Base-by-base conservation (phyloP, 2,888 invertebrate species). In the Cryptocephalus moraei region DNA sequence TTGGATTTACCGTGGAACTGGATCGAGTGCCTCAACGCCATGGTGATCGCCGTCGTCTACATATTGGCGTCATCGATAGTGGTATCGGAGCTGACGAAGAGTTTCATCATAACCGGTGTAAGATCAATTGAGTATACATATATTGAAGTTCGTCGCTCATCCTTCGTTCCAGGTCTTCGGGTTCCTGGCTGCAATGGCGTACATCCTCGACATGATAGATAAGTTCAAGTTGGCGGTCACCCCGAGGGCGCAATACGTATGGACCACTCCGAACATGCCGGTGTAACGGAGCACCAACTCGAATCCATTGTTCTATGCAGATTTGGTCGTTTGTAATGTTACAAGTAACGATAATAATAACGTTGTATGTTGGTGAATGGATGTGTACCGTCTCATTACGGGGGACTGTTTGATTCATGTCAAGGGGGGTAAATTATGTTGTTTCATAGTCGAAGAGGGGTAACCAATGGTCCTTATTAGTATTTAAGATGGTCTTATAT, bases 241-340 rank as follows among this genome's bases (percentile, higher is more conserved):
- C 6, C 61, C 62, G 11, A 53, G 56, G 48, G 53, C 59, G 14
- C 50, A 57, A 49, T 58, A 60, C 42, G 62, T 60, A 9, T 64
- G 64, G 64, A 60, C 60, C 1, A 56, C 56, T 1, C 64, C 62
- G 31, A 60, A 36, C 12, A 36, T 36, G 36, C 36, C 36, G 3
- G n/a, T 36, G 36, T 36, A 6, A 22, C 3, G 22, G 6, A n/a
- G n/a, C n/a, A n/a, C n/a, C n/a, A 22, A 22, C 22, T 22, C 22
- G 22, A 22, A 22, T 22, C 3, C 2, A 22, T 22, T 4, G 22
- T n/a, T n/a, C n/a, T n/a, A n/a, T n/a, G n/a, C n/a, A n/a, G n/a
- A n/a, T 22, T 4, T 22, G 22, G 22, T 22, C 22, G 22, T 22
- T 22, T 22, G 22, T 22, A 22, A 22, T 22, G 6, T 22, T 22